A percentile compares a stretch with the other conserved stretches of the same genome.
Conservation (phyloP, 2,113 vertebrate species). For the Barnardius zonarius region DNA sequence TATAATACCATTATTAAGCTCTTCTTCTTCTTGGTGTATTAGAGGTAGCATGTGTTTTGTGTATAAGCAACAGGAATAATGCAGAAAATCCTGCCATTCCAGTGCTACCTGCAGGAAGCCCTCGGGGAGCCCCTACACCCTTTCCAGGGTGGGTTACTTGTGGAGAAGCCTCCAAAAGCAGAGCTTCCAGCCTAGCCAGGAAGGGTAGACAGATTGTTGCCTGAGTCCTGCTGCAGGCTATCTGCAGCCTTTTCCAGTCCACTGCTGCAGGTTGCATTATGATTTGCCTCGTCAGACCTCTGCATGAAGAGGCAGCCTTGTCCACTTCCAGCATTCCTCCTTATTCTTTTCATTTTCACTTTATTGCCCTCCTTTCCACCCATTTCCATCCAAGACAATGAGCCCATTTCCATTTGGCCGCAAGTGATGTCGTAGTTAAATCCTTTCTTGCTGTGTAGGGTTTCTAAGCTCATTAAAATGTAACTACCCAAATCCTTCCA, state of each 20-base stretch:
- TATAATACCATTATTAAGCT: neutral
- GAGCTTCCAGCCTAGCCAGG: neutral
- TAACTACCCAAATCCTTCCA: neutral
- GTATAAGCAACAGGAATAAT: neutral
- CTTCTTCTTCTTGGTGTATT: neutral
- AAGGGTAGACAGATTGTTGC: neutral
- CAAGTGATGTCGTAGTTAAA: neutral
- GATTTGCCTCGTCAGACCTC: neutral
- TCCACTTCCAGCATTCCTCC: neutral
- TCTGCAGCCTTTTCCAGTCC: neutral
- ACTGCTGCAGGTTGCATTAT: neutral
- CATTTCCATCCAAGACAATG: neutral
- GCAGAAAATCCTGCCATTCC: neutral
- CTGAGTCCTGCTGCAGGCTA: neutral
- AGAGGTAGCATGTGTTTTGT: neutral
- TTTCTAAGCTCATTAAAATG: neutral
- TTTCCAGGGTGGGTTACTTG: neutral
- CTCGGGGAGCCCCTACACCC: neutral
- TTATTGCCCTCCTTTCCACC: neutral
- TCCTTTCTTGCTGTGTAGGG: neutral
- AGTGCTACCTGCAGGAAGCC: neutral
- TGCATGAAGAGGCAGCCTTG: neutral
- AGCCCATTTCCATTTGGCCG: neutral
- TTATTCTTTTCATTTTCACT: neutral
- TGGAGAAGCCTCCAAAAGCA: neutral